Evolutionary conservation across 2,113 vertebrate genomes (phyloP).

Genomic region (Amphilophus citrinellus): DNA sequence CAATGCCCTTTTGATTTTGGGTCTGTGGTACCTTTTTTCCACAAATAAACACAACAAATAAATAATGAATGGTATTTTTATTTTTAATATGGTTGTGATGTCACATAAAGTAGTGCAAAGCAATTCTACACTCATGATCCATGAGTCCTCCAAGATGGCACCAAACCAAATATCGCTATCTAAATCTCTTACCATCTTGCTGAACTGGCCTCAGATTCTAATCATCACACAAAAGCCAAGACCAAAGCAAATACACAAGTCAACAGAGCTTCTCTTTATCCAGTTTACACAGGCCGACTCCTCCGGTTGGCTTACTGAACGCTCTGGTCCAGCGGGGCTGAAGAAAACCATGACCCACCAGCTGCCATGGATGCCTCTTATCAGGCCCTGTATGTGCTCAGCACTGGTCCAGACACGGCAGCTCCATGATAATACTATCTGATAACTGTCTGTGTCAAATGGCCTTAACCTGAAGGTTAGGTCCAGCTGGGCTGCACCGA

Average conservation of each 20-base stretch:
- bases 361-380: conserved; percentile 62
- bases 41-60: background rate
- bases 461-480: conserved; percentile 52
- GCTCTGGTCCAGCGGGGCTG: conserved; percentile 45
- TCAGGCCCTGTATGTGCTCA: conserved; percentile 59
- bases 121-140: background rate
- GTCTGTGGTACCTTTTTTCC: background rate
- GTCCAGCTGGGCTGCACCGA: conserved; percentile 14
- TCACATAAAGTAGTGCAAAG: background rate
- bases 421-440: conserved; percentile 58
- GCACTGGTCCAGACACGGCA: conserved; percentile 52
- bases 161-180: conserved; percentile 5
- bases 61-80: background rate
- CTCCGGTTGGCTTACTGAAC: conserved; percentile 39
- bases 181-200: conserved; percentile 8
- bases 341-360: conserved; percentile 56
- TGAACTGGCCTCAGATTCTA: conserved; percentile 5
- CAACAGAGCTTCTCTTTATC: conserved; percentile 40
- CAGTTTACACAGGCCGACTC: conserved; percentile 55
- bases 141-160: conserved; percentile 16
- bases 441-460: conserved; percentile 56
- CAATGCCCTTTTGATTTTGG: background rate
- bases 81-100: background rate
- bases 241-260: conserved; percentile 50
- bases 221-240: conserved; percentile 32